Conservation (phyloP, 2,113 vertebrate genomes). For the Numenius arquata region DNA sequence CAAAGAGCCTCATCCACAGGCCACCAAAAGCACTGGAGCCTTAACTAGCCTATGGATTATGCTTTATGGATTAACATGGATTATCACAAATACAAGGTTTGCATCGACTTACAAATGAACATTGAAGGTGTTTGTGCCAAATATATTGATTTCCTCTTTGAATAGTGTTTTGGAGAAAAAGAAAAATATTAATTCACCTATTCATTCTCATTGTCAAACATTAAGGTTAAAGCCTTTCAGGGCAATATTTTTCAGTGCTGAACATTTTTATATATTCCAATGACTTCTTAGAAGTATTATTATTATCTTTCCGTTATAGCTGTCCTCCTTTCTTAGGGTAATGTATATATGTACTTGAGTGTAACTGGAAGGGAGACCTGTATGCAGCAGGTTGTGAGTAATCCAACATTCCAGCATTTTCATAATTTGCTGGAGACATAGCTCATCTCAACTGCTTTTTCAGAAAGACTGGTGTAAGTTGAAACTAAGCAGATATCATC, state of each 20-base stretch:
- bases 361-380: neutral
- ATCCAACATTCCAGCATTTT: neutral
- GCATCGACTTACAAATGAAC: neutral
- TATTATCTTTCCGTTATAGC: neutral
- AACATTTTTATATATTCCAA: conserved; percentile 16
- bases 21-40: neutral
- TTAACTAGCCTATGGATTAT: neutral
- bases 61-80: neutral
- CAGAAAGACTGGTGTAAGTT: neutral
- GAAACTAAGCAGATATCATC: neutral
- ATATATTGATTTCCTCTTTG: conserved; percentile 9
- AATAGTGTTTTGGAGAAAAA: neutral
- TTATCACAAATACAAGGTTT: neutral
- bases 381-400: neutral
- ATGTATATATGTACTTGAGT: neutral
- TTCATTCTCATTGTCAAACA: conserved; percentile 18
- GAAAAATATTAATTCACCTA: conserved; percentile 6
- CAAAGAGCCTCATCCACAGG: neutral
- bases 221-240: neutral
- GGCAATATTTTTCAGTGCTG: neutral
- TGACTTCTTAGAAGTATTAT: neutral
- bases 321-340: neutral
- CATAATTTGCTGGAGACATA: neutral
- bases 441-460: neutral
- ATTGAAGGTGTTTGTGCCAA: neutral